phyloP scores from a whole-genome alignment of 1,140 invertebrate genomes.

The Diploscapter pachys region DNA sequence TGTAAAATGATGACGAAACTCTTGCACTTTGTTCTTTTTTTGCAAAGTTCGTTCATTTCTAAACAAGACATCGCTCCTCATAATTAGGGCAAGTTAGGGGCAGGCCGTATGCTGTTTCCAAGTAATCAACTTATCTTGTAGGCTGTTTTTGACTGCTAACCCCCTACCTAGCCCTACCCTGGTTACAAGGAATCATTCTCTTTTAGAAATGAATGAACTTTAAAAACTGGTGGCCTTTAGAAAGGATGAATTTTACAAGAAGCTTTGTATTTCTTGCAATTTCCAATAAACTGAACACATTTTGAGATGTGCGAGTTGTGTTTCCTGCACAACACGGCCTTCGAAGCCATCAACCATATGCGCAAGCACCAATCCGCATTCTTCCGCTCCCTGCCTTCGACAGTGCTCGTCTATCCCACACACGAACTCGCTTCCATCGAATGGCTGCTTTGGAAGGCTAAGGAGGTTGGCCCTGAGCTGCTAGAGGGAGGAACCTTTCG shows the following conservation, averaged over 20 bases:
- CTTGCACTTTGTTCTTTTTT: background rate
- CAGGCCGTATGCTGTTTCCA: no score
- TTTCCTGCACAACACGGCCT: constrained; percentile 79
- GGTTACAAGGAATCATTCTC: background rate
- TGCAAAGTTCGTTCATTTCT: no score
- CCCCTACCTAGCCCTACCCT: background rate
- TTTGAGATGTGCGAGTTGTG: constrained; percentile 73
- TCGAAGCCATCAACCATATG: constrained; percentile 90
- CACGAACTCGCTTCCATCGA: constrained; percentile 81
- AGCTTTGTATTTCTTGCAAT: constrained; percentile 14
- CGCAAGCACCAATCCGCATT: constrained; percentile 78
- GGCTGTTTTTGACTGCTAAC: no score
- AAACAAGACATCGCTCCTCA: no score
- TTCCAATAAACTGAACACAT: background rate
- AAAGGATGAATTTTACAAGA: background rate
- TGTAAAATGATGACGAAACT: background rate
- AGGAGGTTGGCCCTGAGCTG: constrained; percentile 67
- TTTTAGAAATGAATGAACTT: constrained; percentile 4
- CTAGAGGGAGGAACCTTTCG: background rate
- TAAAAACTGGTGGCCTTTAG: no score
- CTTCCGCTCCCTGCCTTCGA: constrained; percentile 71
- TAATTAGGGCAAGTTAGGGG: no score
- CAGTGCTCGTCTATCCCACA: constrained; percentile 62
- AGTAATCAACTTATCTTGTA: no score
- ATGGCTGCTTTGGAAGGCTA: constrained; percentile 92